These are phyloP conservation scores for Astropecten irregularis DNA, from an alignment of 53 echinoderm and acorn worm genomes.

Conservation along the genomic window DNA sequence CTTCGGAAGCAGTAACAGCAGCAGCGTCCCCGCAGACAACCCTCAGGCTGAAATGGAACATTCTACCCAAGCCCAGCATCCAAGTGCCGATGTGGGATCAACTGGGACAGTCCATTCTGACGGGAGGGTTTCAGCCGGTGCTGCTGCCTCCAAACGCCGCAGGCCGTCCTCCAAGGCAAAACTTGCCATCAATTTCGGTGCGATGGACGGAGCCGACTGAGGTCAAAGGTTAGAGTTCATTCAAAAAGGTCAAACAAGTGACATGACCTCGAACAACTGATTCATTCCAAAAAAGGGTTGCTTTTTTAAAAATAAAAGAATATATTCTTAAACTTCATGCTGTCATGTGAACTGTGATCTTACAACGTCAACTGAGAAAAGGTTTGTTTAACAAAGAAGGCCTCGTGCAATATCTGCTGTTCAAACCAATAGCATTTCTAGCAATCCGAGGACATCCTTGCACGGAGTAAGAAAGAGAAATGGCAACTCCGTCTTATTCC, in stretches of 20 bases:
- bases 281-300: too few relatives aligned
- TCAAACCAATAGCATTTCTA: too few relatives aligned
- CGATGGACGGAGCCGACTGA: not conserved
- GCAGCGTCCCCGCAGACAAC: not conserved
- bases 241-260: not conserved
- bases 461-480: too few relatives aligned
- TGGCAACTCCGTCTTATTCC: too few relatives aligned
- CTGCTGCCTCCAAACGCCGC: not conserved
- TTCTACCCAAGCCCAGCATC: not conserved
- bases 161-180: slow-evolving; percentile 50
- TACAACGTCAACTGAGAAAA: too few relatives aligned
- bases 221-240: not conserved
- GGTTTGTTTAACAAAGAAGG: too few relatives aligned
- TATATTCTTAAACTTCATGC: too few relatives aligned
- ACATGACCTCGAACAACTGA: too few relatives aligned
- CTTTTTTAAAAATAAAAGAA: too few relatives aligned
- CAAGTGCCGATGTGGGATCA: not conserved
- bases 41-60: not conserved
- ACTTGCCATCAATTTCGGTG: slow-evolving; percentile 58
- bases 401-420: too few relatives aligned
- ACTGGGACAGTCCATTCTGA: slow-evolving; percentile 1
- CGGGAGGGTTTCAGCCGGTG: not conserved
- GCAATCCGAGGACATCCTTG: too few relatives aligned
- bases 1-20: not conserved
- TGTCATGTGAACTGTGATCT: too few relatives aligned